These are phyloP conservation scores for Malthinus flaveolus DNA, from an alignment of 2,888 invertebrate genomes.

Conservation along the genomic window DNA sequence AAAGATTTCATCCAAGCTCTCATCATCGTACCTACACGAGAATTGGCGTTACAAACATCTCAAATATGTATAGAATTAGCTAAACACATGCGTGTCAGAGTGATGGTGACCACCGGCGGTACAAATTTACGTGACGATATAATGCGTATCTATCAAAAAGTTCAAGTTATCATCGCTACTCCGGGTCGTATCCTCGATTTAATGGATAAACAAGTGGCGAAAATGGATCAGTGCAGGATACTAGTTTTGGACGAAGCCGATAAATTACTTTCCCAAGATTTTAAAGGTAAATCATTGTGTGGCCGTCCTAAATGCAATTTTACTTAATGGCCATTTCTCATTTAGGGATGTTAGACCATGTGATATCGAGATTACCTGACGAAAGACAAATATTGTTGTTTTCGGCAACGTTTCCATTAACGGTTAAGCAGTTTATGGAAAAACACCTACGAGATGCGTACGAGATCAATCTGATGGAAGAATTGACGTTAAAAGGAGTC, in stretches of 20 bases:
- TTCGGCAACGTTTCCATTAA: slow-evolving; percentile 98
- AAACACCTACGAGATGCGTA: slow-evolving; percentile 97
- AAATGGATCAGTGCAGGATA: slow-evolving; percentile 95
- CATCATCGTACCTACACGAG: slow-evolving; percentile 97
- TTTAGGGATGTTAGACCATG: slow-evolving; percentile 92
- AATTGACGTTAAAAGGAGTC: slow-evolving; percentile 97
- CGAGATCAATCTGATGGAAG: slow-evolving; percentile 99
- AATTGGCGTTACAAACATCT: slow-evolving; percentile 98
- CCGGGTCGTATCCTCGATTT: slow-evolving; percentile 99
- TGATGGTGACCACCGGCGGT: slow-evolving; percentile 99
- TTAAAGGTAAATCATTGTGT: slow-evolving; percentile 61
- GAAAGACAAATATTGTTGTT: slow-evolving; percentile 97
- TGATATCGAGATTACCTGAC: slow-evolving; percentile 90
- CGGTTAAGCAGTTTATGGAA: slow-evolving; percentile 98
- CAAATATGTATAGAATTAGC: slow-evolving; percentile 99
- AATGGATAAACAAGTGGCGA: slow-evolving; percentile 90
- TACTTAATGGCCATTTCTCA: background rate
- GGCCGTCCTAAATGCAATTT: background rate
- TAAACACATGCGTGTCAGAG: slow-evolving; percentile 95
- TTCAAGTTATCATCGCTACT: slow-evolving; percentile 98
- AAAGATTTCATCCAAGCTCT: slow-evolving; percentile 96
- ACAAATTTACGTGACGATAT: slow-evolving; percentile 98
- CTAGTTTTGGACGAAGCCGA: slow-evolving; percentile 99
- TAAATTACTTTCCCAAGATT: slow-evolving; percentile 98
- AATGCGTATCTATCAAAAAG: slow-evolving; percentile 98